phyloP scores from a whole-genome alignment of 1,140 invertebrate species.

The Dufourea novaeangliae region DNA sequence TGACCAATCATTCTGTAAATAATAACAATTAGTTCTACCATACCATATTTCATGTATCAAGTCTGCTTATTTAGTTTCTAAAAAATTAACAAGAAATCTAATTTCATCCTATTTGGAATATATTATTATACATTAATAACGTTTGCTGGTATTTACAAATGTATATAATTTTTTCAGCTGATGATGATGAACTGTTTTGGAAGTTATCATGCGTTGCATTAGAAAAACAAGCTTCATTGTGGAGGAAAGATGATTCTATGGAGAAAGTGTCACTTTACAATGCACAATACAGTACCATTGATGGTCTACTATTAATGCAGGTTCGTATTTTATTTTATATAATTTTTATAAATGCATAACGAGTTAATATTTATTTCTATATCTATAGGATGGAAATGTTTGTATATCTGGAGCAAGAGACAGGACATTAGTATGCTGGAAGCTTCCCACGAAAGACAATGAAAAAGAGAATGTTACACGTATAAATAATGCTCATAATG shows the following conservation, averaged over 20 bases:
- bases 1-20: constrained; percentile 67
- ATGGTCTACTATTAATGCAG: constrained; percentile 75
- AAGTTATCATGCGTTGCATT: constrained; percentile 74
- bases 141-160: neutral
- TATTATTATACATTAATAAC: constrained; percentile 17
- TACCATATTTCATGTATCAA: constrained; percentile 7
- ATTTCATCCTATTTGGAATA: constrained; percentile 12
- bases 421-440: constrained; percentile 71
- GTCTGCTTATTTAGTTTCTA: neutral
- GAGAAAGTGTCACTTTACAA: constrained; percentile 64
- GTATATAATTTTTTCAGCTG: constrained; percentile 56
- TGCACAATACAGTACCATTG: constrained; percentile 72
- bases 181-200: constrained; percentile 74
- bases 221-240: constrained; percentile 71
- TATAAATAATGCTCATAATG: constrained; percentile 70
- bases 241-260: constrained; percentile 63
- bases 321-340: constrained; percentile 56
- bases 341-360: neutral
- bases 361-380: constrained; percentile 7
- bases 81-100: constrained; percentile 2
- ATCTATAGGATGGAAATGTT: constrained; percentile 66
- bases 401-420: constrained; percentile 78
- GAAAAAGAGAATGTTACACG: constrained; percentile 32
- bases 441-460: constrained; percentile 55
- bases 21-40: constrained; percentile 37